Evolutionary conservation across 2,113 vertebrate species (phyloP), one percentile per base, ranked within the genome.

Genomic region (Martes martes): DNA sequence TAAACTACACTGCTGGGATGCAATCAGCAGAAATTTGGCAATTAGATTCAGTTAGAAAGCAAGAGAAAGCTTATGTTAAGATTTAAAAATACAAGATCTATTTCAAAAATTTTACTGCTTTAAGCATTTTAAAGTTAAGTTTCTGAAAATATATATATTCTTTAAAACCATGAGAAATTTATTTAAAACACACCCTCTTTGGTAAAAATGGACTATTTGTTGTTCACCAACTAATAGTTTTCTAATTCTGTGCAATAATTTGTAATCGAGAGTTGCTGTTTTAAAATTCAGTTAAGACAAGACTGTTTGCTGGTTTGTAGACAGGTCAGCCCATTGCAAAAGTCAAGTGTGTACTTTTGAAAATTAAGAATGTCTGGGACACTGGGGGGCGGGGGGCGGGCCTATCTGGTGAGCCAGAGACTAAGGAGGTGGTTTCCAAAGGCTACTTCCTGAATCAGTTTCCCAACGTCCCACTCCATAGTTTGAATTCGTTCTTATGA

Each of bases 111-210:
- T 21, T 69, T 80, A 69, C 47, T 36, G 23, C 36, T n/a, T 36
- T 89, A 33, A 65, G 55, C 6, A 31, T 16, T 19, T 61, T 76
- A 16, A 78, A 74, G 21, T 21, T 52, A 14, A 73, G 6, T 63
- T 85, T 96, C 24, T 81, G n/a, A 81, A 80, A 57, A 71, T n/a
- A 50, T 59, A 28, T 73, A 13, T 14, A 87, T 52, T 55, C 50
- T 45, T 45, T 63, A 83, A 82, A 59, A 33, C 28, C 18, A 57
- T 23, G 31, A 83, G 31, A 84, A 45, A 71, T 91, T 47, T 67
- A 67, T 69, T 83, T 42, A 42, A 73, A 86, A 87, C 39, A 65
- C 16, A 65, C 4, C 24, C 65, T 15, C n/a, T 18, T 63, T 82
- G 39, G 47, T 91, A 45, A 86, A 86, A 45, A 24, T 18, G 31